A percentile compares a stretch with the other conserved stretches of the same genome.
Conservation (phyloP, 2,888 invertebrate genomes). For the Noctua pronuba region DNA sequence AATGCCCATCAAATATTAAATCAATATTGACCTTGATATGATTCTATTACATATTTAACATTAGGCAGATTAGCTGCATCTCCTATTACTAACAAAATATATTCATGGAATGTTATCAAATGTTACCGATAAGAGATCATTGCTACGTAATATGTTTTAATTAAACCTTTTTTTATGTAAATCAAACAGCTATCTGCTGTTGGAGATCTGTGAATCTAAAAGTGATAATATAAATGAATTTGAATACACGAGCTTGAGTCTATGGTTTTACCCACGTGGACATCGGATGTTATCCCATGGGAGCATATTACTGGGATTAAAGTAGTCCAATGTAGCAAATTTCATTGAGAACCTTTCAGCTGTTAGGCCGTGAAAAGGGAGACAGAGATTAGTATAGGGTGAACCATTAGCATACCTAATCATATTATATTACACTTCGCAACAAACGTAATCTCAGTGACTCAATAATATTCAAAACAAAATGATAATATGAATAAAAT, state of each 20-base stretch:
- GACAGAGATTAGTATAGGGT: neutral
- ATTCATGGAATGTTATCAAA: constrained; percentile 36
- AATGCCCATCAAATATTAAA: constrained; percentile 10
- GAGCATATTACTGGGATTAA: neutral
- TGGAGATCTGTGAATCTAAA: neutral
- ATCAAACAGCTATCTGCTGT: neutral
- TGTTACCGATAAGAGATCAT: constrained; percentile 33
- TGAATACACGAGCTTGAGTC: neutral
- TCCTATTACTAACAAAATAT: constrained; percentile 34
- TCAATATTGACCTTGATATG: constrained; percentile 14
- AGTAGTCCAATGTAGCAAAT: neutral
- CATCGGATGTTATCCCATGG: neutral
- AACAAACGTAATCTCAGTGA: neutral
- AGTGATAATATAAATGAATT: too few species aligned
- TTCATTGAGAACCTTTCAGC: neutral
- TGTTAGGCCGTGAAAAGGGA: neutral
- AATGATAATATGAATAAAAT: neutral
- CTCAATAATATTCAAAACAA: constrained; percentile 27
- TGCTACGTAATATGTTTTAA: constrained; percentile 4
- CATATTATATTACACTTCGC: neutral
- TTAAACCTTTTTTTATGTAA: neutral
- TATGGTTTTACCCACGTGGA: neutral
- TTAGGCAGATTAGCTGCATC: constrained; percentile 27
- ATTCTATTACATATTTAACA: constrained; percentile 16
- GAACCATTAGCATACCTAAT: neutral